Evolutionary conservation across 2,797 vertebrate species (phyloP).

Genomic region (Clarias laeviceps): DNA sequence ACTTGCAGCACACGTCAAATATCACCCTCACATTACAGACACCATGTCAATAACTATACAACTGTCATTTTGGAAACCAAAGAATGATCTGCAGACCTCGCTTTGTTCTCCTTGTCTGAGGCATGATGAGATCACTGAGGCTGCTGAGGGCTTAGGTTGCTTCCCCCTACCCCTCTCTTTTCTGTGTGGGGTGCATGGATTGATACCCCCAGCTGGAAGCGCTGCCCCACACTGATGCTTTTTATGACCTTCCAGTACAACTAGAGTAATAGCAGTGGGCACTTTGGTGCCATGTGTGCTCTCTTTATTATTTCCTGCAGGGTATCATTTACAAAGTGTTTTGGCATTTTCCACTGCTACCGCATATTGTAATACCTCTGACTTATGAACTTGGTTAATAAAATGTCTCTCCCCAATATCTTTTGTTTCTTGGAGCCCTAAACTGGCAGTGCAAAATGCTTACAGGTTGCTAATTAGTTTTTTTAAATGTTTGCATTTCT

Average conservation of each 20-base stretch:
- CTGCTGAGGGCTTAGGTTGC: neutral
- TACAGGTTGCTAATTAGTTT: neutral
- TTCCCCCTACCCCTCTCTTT: neutral
- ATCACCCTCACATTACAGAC: neutral
- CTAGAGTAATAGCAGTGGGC: constrained; percentile 58
- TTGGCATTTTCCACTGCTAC: constrained; percentile 5
- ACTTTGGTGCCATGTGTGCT: constrained; percentile 61
- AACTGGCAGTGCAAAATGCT: neutral
- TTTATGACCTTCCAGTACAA: constrained; percentile 58
- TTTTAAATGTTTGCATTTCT: neutral
- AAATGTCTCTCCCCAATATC: neutral
- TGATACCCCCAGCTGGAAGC: constrained; percentile 58
- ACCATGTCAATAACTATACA: neutral
- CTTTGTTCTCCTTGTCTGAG: neutral
- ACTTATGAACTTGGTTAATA: constrained; percentile 12
- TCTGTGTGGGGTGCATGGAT: constrained; percentile 31
- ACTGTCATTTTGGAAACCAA: neutral
- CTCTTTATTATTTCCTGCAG: constrained; percentile 30
- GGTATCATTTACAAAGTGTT: constrained; percentile 8
- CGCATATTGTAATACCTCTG: neutral
- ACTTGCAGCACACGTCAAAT: neutral
- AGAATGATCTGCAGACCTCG: neutral
- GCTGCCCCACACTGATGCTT: constrained; percentile 56
- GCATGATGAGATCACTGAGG: neutral
- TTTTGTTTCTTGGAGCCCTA: neutral